phyloP scores from a whole-genome alignment of 2,113 vertebrate species.

The Oenanthe oenanthe region DNA sequence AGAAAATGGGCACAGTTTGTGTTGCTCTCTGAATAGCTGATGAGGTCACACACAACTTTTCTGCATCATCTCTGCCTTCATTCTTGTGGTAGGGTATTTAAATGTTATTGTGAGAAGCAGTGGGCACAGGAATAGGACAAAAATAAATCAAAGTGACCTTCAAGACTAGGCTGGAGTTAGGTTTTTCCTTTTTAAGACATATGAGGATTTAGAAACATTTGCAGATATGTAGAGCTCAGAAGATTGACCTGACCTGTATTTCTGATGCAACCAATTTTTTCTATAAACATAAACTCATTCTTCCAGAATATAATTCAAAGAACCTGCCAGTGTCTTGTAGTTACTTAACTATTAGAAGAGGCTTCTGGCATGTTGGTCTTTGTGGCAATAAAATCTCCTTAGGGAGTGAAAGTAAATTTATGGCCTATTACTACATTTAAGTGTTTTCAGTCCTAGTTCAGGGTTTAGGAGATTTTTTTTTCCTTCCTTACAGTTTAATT shows the following conservation, averaged over 20 bases:
- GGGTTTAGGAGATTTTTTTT: neutral
- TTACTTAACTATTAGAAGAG: conserved; percentile 1
- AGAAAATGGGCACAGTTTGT: neutral
- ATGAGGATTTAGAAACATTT: neutral
- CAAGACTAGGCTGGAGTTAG: neutral
- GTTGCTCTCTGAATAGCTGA: neutral
- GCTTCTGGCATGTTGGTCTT: neutral
- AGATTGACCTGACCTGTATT: neutral
- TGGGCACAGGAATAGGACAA: neutral
- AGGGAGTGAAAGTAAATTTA: conserved; percentile 40
- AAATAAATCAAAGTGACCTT: neutral
- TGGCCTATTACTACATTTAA: neutral
- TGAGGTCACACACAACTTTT: rapidly evolving
- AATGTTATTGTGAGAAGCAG: neutral
- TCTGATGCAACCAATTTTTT: neutral
- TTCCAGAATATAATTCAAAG: conserved; percentile 36
- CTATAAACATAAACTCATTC: neutral
- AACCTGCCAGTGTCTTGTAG: neutral
- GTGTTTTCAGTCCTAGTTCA: conserved; percentile 1
- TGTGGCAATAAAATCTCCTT: conserved; percentile 24
- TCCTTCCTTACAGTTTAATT: neutral
- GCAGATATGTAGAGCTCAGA: neutral
- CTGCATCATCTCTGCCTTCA: neutral
- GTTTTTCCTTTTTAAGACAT: neutral
- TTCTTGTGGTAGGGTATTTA: neutral